A percentile compares a stretch with the other conserved stretches of the same genome.
Conservation (phyloP, 2,797 vertebrate species). For the Semotilus atromaculatus region DNA sequence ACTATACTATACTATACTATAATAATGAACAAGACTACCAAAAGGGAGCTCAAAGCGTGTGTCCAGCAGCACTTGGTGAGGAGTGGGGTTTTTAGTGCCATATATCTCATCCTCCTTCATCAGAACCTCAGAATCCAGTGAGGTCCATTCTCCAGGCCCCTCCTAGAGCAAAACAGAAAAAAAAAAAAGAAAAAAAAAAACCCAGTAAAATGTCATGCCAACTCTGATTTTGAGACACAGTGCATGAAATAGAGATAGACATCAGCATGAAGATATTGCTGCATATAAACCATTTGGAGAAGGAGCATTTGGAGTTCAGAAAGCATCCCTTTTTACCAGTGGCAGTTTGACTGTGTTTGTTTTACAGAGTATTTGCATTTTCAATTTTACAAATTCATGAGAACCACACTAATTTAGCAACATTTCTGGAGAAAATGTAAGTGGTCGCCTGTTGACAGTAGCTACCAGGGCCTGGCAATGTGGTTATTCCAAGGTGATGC, state of each 20-base stretch:
- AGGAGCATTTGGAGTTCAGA: not conserved
- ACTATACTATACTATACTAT: too few species aligned
- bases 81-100: conserved; percentile 92
- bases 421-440: not conserved
- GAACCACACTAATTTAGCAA: not conserved
- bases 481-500: not conserved
- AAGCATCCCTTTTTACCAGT: not conserved
- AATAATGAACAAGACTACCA: conserved; percentile 71
- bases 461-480: not conserved
- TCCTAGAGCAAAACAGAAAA: conserved; percentile 76
- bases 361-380: not conserved
- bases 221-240: not conserved
- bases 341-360: not conserved
- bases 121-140: conserved; percentile 89
- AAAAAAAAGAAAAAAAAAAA: conserved; percentile 40
- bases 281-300: not conserved
- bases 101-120: conserved; percentile 95
- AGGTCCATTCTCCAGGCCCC: conserved; percentile 93
- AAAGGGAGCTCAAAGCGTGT: conserved; percentile 94
- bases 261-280: not conserved
- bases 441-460: not conserved
- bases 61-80: conserved; percentile 94
- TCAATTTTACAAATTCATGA: not conserved
- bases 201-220: not conserved
- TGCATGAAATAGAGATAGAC: not conserved